phyloP scores from a whole-genome alignment of 2,888 invertebrate species.

The Thecophora atra region DNA sequence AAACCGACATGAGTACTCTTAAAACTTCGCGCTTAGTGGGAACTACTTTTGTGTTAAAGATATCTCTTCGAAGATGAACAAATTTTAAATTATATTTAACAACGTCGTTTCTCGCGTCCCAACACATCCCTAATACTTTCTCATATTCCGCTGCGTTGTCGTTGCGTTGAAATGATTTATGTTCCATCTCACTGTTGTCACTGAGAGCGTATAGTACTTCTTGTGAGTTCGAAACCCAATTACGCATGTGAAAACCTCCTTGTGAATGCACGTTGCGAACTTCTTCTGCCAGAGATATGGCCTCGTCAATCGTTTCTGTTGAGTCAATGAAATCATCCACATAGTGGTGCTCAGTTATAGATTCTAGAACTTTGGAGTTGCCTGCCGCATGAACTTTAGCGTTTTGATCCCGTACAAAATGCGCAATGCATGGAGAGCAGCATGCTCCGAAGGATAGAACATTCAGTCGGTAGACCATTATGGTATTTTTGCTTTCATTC shows the following conservation, averaged over 20 bases:
- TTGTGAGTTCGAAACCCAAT: conserved; percentile 34
- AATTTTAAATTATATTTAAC: conserved; percentile 16
- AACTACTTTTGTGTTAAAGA: not conserved
- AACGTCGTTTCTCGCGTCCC: not conserved
- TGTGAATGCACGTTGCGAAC: conserved; percentile 23
- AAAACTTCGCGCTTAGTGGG: not conserved
- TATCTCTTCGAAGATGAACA: not conserved
- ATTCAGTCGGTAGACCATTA: no score
- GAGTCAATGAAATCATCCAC: conserved; percentile 38
- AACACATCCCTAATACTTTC: conserved; percentile 1
- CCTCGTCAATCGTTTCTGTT: conserved; percentile 29
- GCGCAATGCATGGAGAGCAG: not conserved
- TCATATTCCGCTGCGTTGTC: no score
- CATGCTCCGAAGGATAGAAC: no score
- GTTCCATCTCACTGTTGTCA: not conserved
- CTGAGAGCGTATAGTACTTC: conserved; percentile 3
- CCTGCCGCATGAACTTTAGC: not conserved
- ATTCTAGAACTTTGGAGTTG: not conserved
- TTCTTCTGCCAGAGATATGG: conserved; percentile 20
- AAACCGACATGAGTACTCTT: not conserved
- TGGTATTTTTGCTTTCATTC: not conserved
- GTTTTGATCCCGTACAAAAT: not conserved
- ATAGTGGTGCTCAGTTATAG: conserved; percentile 34
- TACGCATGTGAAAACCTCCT: conserved; percentile 39
- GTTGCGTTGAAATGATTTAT: not conserved